Evolutionary conservation across 2,888 invertebrate species (phyloP).

Genomic region (Mythimna ferrago): DNA sequence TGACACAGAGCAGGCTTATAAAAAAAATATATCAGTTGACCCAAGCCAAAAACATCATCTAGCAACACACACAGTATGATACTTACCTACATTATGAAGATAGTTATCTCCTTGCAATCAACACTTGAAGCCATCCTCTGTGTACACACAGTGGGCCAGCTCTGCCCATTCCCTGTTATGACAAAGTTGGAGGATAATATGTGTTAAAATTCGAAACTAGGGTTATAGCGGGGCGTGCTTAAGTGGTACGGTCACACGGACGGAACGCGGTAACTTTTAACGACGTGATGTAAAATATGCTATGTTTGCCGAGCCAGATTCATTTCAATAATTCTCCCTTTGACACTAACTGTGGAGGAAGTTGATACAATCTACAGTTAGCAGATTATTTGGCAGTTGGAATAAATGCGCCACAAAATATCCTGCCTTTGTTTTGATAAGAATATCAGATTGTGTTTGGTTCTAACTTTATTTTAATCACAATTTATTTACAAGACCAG

Average conservation of each 20-base stretch:
- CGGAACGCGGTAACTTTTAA: constrained; percentile 66
- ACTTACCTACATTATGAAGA: not conserved
- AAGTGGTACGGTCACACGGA: constrained; percentile 61
- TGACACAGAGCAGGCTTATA: not conserved
- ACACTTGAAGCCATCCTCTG: constrained; percentile 1
- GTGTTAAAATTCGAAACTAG: constrained; percentile 58
- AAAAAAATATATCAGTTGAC: not conserved
- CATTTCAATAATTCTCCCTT: constrained; percentile 51
- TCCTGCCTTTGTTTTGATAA: not conserved
- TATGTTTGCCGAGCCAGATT: constrained; percentile 50
- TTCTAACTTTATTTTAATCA: not conserved
- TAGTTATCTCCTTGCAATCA: constrained; percentile 6
- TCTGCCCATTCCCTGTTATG: constrained; percentile 20
- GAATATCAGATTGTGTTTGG: not conserved
- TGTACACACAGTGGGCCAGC: constrained; percentile 14
- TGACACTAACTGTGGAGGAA: not conserved
- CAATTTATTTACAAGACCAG: not conserved
- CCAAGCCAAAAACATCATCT: not conserved
- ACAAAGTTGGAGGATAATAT: constrained; percentile 37
- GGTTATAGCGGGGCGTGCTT: constrained; percentile 68
- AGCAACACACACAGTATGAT: too few species aligned
- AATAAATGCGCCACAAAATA: not conserved
- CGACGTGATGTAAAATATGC: constrained; percentile 62
- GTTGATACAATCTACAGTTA: not conserved
- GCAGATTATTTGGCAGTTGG: not conserved